phyloP scores from a whole-genome alignment of 2,888 invertebrate species.

The Dione juno region DNA sequence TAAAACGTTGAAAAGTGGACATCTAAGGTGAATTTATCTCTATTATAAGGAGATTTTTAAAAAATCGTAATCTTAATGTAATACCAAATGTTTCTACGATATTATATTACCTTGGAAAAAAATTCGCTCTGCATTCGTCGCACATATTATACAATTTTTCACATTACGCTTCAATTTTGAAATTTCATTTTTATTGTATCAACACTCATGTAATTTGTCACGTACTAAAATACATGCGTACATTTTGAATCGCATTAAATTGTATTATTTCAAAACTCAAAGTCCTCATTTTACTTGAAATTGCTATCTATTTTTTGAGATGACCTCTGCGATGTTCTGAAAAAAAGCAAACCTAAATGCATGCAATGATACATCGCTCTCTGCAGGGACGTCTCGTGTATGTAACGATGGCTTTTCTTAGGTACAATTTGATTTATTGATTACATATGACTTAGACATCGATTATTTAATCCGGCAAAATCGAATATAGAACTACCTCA shows the following conservation, averaged over 20 bases:
- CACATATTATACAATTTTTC: constrained; percentile 3
- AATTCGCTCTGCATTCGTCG: background rate
- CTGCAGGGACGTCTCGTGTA: no score
- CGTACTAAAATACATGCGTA: background rate
- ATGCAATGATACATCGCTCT: no score
- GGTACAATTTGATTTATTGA: background rate
- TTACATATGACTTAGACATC: background rate
- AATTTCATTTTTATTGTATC: background rate
- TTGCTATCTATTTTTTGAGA: no score
- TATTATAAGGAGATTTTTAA: no score
- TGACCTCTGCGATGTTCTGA: no score
- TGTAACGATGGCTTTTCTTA: background rate
- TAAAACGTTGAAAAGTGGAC: no score
- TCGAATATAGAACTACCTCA: background rate
- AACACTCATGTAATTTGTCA: background rate
- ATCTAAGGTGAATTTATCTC: no score
- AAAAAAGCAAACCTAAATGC: no score
- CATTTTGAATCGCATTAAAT: background rate
- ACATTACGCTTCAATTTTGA: background rate
- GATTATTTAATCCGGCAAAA: background rate
- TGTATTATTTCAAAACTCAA: background rate
- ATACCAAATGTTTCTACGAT: background rate
- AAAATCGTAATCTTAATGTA: background rate
- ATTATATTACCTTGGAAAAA: background rate
- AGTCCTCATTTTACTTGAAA: no score